These are phyloP conservation scores for Hemithea aestivaria DNA, from an alignment of 2,888 invertebrate species.

Conservation along the genomic window DNA sequence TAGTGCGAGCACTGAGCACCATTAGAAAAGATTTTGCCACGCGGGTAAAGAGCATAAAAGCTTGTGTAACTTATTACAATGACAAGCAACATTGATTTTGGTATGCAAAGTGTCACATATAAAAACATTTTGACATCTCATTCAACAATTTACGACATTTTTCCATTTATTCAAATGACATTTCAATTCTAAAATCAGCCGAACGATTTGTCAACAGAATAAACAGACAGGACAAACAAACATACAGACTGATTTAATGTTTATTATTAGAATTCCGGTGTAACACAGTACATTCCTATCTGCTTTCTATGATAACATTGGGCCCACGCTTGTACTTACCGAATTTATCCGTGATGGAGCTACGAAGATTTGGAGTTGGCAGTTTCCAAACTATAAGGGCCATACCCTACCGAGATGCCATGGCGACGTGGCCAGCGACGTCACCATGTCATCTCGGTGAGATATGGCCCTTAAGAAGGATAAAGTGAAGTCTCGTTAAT, in stretches of 20 bases:
- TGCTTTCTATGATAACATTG: constrained; percentile 62
- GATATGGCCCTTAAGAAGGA: too few species aligned
- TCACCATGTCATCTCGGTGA: too few species aligned
- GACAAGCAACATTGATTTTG: too few species aligned
- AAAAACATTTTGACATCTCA: too few species aligned
- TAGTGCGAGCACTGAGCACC: too few species aligned
- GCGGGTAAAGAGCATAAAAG: too few species aligned
- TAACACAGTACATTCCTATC: constrained; percentile 59
- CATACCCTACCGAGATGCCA: too few species aligned
- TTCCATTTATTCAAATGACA: constrained; percentile 12
- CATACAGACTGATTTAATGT: constrained; percentile 5
- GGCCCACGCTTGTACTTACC: constrained; percentile 42
- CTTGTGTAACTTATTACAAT: too few species aligned
- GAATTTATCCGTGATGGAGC: constrained; percentile 36
- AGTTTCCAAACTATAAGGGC: constrained; percentile 2
- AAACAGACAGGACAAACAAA: constrained; percentile 21
- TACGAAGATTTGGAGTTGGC: constrained; percentile 15
- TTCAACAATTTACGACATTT: constrained; percentile 1
- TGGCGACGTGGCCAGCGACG: too few species aligned
- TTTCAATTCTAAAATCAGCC: constrained; percentile 19
- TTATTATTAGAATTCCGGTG: constrained; percentile 31
- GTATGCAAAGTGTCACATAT: too few species aligned
- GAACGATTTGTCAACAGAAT: constrained; percentile 20
- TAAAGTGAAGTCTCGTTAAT: too few species aligned
- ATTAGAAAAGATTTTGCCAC: too few species aligned